These are phyloP conservation scores for Macrophya alboannulata DNA, from an alignment of 2,888 invertebrate genomes.

Conservation along the genomic window DNA sequence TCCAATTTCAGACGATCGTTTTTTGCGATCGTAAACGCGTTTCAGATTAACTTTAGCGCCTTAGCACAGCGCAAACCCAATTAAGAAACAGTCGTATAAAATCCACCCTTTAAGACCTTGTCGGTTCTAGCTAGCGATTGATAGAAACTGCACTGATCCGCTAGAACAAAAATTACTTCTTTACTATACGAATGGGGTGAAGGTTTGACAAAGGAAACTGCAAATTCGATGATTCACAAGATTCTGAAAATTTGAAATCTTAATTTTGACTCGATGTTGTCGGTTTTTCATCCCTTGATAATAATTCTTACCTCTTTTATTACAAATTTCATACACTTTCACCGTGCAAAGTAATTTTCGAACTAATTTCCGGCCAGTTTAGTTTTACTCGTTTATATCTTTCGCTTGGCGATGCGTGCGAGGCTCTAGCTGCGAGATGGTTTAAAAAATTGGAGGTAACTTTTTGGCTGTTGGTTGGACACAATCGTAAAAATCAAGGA, in stretches of 20 bases:
- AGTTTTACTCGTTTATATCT: slow-evolving; percentile 61
- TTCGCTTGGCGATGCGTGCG: slow-evolving; percentile 57
- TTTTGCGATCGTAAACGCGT: slow-evolving; percentile 78
- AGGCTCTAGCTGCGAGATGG: slow-evolving; percentile 53
- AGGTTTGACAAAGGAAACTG: background rate
- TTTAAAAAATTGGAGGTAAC: slow-evolving; percentile 67
- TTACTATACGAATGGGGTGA: background rate
- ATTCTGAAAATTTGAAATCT: background rate
- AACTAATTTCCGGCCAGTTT: background rate
- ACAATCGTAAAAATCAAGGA: slow-evolving; percentile 71
- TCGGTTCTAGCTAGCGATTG: slow-evolving; percentile 51
- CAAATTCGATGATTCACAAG: background rate
- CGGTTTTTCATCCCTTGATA: background rate
- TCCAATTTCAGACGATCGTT: slow-evolving; percentile 78
- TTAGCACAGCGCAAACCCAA: slow-evolving; percentile 68
- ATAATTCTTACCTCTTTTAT: background rate
- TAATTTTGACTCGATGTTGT: background rate
- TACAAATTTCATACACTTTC: background rate
- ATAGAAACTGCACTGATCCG: slow-evolving; percentile 7
- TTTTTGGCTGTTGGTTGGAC: slow-evolving; percentile 65
- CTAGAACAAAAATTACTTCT: background rate
- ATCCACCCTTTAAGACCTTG: slow-evolving; percentile 61
- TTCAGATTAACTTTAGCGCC: slow-evolving; percentile 73
- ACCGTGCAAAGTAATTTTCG: background rate
- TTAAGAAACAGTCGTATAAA: slow-evolving; percentile 70